Conservation (phyloP, 2,888 invertebrate species). For the Agrochola circellaris region DNA sequence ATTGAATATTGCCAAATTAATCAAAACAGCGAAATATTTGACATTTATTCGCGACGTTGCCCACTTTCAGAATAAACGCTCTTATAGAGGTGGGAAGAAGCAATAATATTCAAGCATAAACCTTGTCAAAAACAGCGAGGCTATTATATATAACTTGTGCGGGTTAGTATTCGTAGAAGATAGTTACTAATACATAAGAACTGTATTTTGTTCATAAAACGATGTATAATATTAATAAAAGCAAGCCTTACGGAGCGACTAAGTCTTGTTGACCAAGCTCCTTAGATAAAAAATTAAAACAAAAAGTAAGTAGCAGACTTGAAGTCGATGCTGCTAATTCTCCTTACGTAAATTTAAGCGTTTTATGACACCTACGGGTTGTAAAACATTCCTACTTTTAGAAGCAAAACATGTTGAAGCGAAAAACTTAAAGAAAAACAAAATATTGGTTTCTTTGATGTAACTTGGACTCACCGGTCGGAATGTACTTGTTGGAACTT, state of each 20-base stretch:
- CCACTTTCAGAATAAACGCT: no score
- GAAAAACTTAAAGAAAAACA: conserved; percentile 19
- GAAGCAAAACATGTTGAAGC: neutral
- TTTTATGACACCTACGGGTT: neutral
- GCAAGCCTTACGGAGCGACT: neutral
- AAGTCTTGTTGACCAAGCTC: neutral
- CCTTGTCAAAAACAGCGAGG: no score
- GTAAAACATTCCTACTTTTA: neutral
- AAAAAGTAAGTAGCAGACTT: neutral
- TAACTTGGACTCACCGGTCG: conserved; percentile 41
- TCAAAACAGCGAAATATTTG: no score
- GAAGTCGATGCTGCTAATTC: neutral
- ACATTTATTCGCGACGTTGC: no score
- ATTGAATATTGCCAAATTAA: no score
- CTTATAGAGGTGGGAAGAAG: no score
- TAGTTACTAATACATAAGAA: no score
- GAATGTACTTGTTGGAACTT: conserved; percentile 24
- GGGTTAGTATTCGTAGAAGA: neutral
- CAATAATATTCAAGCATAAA: no score
- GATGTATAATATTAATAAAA: neutral
- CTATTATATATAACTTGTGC: no score
- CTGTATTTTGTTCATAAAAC: no score
- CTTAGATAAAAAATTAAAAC: neutral
- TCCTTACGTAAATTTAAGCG: neutral
- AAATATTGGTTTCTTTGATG: conserved; percentile 39